Base-by-base conservation (phyloP, 2,113 vertebrate genomes). In the Jacana jacana region DNA sequence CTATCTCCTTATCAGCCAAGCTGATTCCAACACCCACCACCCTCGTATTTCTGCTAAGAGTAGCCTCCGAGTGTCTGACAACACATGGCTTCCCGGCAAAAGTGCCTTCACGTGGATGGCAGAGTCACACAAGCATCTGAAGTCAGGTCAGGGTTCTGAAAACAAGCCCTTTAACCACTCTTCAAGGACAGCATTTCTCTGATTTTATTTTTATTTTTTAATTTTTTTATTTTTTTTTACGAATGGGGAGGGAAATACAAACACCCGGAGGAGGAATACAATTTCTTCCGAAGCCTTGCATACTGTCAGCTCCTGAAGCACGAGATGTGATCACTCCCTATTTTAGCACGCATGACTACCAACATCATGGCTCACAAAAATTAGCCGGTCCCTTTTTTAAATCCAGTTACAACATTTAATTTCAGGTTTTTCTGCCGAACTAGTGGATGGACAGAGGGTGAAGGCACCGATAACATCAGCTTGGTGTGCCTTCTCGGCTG, bases 291-390 rank as follows among this genome's bases (percentile, higher is more conserved):
- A 92, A 69, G 52, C 40, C 73, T 75, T 93, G 91, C 75, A 93
- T 5, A 11, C 84, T 89, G 81, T 87, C 96, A 95, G 80, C 69
- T 95, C 87, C 91, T 72, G 89, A 95, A 91, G 89, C 87, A 81
- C 46, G 63, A 95, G 88, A 96, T 90, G 90, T 52, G 88, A 90
- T 95, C 94, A 68, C 85, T 95, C 91, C 68, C 91, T 91, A 78
- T 94, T 95, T 96, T 97, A 93, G 94, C 89, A 94, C 14, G 64
- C 71, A 75, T 95, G 94, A 94, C 94, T 94, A 90, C 76, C 18
- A 48, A 23, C 19, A 72, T 2, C 85, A 51, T 49, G 91, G 90
- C 81, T 96, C 82, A 86, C 79, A 95, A 83, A 79, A 86, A 88
- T 89, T 37, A 89, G 27, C 82, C 4, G 1, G 51, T 55, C 81